phyloP scores from a whole-genome alignment of 2,113 vertebrate genomes.

The Austrofundulus limnaeus region DNA sequence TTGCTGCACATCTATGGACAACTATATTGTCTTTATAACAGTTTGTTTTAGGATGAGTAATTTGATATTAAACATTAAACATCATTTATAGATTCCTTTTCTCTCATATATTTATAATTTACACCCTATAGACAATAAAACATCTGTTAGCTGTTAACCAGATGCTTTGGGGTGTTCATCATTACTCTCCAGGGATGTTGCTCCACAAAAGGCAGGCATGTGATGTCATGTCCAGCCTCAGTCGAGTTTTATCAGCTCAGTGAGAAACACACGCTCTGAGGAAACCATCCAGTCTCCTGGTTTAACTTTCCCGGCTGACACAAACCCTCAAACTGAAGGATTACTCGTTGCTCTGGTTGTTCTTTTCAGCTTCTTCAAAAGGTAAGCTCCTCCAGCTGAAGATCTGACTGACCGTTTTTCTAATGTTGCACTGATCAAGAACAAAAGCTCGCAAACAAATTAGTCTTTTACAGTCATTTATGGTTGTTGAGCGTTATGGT shows the following conservation, averaged over 20 bases:
- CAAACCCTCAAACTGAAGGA: conserved; percentile 29
- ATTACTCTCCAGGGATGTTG: conserved; percentile 28
- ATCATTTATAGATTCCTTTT: no score
- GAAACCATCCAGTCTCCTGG: not conserved
- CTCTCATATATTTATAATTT: no score
- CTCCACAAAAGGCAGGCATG: conserved; percentile 13
- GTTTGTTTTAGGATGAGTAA: no score
- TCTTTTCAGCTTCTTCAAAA: conserved; percentile 1
- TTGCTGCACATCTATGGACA: no score
- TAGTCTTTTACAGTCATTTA: not conserved
- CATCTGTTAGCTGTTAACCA: no score
- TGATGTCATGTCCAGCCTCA: conserved; percentile 57
- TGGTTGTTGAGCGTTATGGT: not conserved
- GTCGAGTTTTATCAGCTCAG: conserved; percentile 45
- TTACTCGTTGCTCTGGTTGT: conserved; percentile 12
- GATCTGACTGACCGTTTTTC: no score
- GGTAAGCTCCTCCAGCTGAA: conserved; percentile 30
- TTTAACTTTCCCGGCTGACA: not conserved
- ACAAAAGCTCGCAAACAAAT: not conserved
- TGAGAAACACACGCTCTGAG: conserved; percentile 28
- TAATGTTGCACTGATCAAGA: not conserved
- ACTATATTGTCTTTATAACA: no score
- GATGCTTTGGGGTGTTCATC: not conserved
- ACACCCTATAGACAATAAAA: not conserved
- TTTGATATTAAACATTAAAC: no score